These are phyloP conservation scores for Proctacanthus coquilletti DNA, from an alignment of 1,140 invertebrate species.

Conservation along the genomic window DNA sequence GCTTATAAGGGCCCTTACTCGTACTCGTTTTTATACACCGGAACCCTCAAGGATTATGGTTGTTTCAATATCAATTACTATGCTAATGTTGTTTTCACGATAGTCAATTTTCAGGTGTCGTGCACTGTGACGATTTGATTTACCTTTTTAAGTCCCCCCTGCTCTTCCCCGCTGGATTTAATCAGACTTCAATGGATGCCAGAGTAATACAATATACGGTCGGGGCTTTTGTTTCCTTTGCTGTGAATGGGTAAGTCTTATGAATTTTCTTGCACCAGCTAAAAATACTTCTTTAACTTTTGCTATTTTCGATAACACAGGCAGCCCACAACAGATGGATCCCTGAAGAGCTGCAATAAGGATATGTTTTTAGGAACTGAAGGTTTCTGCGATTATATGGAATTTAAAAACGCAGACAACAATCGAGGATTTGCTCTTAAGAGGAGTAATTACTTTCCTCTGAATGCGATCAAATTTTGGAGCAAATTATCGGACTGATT, in stretches of 20 bases:
- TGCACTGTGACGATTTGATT: slow-evolving; percentile 26
- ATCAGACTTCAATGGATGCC: slow-evolving; percentile 15
- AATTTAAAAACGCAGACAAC: slow-evolving; percentile 13
- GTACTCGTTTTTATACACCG: slow-evolving; percentile 18
- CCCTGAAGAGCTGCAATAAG: slow-evolving; percentile 12
- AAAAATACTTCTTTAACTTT: not conserved
- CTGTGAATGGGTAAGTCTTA: slow-evolving; percentile 5
- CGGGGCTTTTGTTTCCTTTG: slow-evolving; percentile 19
- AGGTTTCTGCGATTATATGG: slow-evolving; percentile 21
- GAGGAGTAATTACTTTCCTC: no score
- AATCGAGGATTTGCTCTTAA: not conserved
- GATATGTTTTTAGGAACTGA: slow-evolving; percentile 10
- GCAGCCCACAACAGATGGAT: not conserved
- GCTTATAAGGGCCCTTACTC: slow-evolving; percentile 16
- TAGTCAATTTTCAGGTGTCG: slow-evolving; percentile 10
- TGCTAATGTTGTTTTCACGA: not conserved
- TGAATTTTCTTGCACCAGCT: not conserved
- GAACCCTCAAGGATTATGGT: slow-evolving; percentile 15
- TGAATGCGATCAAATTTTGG: no score
- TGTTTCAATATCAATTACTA: not conserved
- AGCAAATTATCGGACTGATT: no score
- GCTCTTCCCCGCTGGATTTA: slow-evolving; percentile 18
- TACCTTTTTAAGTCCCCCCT: slow-evolving; percentile 22
- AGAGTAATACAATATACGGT: slow-evolving; percentile 13
- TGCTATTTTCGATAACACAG: no score